Evolutionary conservation across 2,113 vertebrate species (phyloP), one percentile per base, ranked within the genome.

Genomic region (Bos javanicus): DNA sequence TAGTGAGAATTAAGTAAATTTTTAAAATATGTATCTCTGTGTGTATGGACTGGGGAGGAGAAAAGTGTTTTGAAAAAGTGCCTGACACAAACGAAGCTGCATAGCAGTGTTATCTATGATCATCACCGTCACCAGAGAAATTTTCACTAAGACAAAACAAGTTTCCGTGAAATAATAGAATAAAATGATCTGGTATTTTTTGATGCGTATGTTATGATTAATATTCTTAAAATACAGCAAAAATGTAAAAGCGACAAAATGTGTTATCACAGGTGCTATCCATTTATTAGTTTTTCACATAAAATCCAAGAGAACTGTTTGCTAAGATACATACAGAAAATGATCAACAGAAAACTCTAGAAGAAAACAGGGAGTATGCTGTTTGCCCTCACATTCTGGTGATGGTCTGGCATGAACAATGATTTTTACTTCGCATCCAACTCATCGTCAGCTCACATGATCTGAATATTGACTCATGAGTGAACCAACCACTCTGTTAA

Each of bases 111-210:
- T 48, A 83, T 33, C 46, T 33, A 57, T 92, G 15, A 46, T 28
- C 3, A 80, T 28, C 25, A 36, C 28, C 46, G 62, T 28, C 36
- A 91, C 62, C 7, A 26, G 19, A 62, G 9, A 84, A 67, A 84
- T 54, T 96, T 46, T 28, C n/a, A 39, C 36, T 52, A 59, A 91
- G 46, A 30, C 94, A 92, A 82, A 48, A 83, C 39, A 62, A 96
- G 78, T 86, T 50, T 14, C 14, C 1, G 28, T 21, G 46, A 71
- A n/a, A 8, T 39, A 57, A 91, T 23, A 39, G 67, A 95, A 91
- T 62, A 82, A 83, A 95, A 26, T 74, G 5, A 60, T 46, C 36
- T n/a, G 33, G 6, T 26, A 56, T 67, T 91, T 96, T 91, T 46
- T 52, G 25, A 81, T 82, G 36, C 30, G 7, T 17, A 13, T 59